phyloP scores from a whole-genome alignment of 2,797 vertebrate species.

The Oophaga sylvatica region DNA sequence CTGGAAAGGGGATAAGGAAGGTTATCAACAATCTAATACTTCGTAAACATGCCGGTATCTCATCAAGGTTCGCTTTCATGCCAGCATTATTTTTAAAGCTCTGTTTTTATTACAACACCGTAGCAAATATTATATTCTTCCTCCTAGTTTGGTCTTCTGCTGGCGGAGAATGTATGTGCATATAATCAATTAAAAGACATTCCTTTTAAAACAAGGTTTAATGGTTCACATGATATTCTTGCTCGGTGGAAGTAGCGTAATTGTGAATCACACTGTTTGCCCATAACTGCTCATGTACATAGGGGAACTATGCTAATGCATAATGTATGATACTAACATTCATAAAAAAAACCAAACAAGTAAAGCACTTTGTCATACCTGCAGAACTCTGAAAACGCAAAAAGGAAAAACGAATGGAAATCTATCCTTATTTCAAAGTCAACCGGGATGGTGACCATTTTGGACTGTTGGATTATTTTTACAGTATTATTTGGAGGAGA shows the following conservation, averaged over 20 bases:
- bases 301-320: background rate
- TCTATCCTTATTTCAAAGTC: background rate
- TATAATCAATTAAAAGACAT: background rate
- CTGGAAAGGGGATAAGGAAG: background rate
- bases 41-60: background rate
- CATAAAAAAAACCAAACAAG: background rate
- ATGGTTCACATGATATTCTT: conserved; percentile 9
- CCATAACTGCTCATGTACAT: conserved; percentile 4
- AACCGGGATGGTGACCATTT: background rate
- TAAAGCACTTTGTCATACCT: background rate
- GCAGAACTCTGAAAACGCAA: background rate
- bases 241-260: background rate
- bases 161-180: background rate
- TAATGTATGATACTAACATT: background rate
- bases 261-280: background rate
- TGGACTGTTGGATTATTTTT: background rate
- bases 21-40: conserved; percentile 2
- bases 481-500: background rate
- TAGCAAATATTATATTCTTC: background rate
- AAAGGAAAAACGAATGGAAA: background rate
- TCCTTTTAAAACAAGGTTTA: background rate
- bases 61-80: background rate
- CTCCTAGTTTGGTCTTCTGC: background rate
- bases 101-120: background rate
- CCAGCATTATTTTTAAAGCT: background rate